Percentiles rank a stretch among this genome's conserved stretches.
phyloP scores from a whole-genome alignment of 2,113 vertebrate species.

The Ibidorhyncha struthersii region DNA sequence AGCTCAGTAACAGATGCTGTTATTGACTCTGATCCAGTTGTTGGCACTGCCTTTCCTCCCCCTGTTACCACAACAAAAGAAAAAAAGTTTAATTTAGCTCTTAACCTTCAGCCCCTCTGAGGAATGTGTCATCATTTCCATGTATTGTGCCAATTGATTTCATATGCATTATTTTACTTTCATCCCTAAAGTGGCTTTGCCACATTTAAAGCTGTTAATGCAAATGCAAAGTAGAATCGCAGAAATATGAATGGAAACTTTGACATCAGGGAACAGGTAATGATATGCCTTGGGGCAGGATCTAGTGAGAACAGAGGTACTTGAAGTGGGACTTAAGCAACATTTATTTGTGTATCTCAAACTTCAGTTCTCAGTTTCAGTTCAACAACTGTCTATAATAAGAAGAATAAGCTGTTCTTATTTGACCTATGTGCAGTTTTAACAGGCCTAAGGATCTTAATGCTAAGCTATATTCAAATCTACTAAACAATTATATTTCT shows the following conservation, averaged over 20 bases:
- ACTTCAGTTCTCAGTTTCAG: neutral
- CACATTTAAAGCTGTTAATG: neutral
- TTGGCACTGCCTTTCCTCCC: neutral
- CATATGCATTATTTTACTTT: neutral
- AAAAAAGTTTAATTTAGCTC: slow-evolving; percentile 23
- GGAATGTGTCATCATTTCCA: slow-evolving; percentile 2
- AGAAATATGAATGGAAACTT: neutral
- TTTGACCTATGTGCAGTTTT: neutral
- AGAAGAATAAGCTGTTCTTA: neutral
- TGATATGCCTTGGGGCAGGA: neutral
- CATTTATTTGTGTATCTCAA: neutral
- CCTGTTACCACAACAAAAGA: neutral
- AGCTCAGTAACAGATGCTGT: neutral
- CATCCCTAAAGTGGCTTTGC: neutral
- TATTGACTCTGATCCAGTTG: slow-evolving; percentile 5
- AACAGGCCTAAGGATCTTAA: neutral
- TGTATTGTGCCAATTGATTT: slow-evolving; percentile 26
- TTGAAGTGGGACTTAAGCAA: neutral
- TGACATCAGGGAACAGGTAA: neutral
- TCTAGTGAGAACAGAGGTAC: neutral
- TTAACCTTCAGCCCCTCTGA: neutral
- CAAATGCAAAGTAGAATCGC: neutral
- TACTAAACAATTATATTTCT: neutral
- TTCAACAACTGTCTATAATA: neutral
- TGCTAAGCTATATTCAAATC: neutral